Percentiles rank a stretch among this genome's conserved stretches.
phyloP scores from a whole-genome alignment of 2,113 vertebrate genomes.

The Calcarius ornatus region DNA sequence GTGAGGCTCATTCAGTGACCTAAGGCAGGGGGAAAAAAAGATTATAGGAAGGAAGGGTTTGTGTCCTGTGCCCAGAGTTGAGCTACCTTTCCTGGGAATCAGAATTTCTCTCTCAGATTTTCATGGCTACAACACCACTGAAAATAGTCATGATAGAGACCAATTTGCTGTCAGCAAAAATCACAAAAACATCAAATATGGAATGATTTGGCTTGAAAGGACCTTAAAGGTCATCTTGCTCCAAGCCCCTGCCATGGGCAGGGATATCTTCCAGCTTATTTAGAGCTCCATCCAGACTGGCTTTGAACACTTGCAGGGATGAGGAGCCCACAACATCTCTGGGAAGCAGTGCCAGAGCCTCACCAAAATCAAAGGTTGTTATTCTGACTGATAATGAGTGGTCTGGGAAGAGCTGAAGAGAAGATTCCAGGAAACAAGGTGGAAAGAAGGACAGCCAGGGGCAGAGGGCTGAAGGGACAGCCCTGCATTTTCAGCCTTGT shows the following conservation, averaged over 20 bases:
- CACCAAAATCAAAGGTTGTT: not conserved
- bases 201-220: not conserved
- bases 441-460: not conserved
- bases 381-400: not conserved
- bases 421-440: not conserved
- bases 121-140: not conserved
- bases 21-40: fast-evolving
- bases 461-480: not conserved
- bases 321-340: not conserved
- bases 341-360: not conserved
- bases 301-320: not conserved
- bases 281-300: not conserved
- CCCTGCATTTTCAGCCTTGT: not conserved
- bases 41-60: not conserved
- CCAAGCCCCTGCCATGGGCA: not conserved
- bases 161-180: not conserved
- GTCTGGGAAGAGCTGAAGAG: not conserved
- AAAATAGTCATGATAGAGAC: not conserved
- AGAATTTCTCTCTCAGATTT: not conserved
- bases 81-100: not conserved
- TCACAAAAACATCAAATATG: not conserved
- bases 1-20: not conserved
- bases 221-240: not conserved
- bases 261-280: not conserved
- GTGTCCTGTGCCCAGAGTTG: not conserved